Evolutionary conservation across 2,113 vertebrate species (phyloP).

Genomic region (Sula dactylatra): DNA sequence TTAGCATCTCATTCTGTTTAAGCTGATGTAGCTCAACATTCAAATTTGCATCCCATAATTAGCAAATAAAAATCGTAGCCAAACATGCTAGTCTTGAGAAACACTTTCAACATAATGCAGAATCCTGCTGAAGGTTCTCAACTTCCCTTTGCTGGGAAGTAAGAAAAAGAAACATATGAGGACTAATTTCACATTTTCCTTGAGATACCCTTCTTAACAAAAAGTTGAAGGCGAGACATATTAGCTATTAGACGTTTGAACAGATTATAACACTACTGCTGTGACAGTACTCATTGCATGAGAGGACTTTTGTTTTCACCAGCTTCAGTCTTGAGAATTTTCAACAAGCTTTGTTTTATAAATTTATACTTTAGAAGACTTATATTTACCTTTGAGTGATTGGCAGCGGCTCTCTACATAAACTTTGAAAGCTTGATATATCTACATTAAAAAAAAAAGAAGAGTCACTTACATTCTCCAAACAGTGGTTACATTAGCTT

Average conservation of each 20-base stretch:
- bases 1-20: background rate
- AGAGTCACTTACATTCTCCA: background rate
- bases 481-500: background rate
- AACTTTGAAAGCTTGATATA: slow-evolving; percentile 94
- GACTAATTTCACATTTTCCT: background rate
- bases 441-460: slow-evolving; percentile 67
- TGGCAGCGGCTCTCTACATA: slow-evolving; percentile 84
- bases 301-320: background rate
- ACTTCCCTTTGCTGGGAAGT: background rate
- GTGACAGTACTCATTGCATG: background rate
- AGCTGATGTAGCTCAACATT: background rate
- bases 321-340: background rate
- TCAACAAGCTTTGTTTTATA: background rate
- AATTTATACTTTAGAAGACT: background rate
- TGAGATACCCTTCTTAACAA: background rate
- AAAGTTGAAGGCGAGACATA: background rate
- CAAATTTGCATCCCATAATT: background rate
- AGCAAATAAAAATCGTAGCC: background rate
- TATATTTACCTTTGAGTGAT: slow-evolving; percentile 78
- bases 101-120: background rate
- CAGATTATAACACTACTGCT: background rate
- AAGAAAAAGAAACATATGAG: background rate
- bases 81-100: background rate
- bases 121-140: background rate
- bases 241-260: background rate